Conservation (phyloP, 2,797 vertebrate species). For the Peromyscus attwateri region DNA sequence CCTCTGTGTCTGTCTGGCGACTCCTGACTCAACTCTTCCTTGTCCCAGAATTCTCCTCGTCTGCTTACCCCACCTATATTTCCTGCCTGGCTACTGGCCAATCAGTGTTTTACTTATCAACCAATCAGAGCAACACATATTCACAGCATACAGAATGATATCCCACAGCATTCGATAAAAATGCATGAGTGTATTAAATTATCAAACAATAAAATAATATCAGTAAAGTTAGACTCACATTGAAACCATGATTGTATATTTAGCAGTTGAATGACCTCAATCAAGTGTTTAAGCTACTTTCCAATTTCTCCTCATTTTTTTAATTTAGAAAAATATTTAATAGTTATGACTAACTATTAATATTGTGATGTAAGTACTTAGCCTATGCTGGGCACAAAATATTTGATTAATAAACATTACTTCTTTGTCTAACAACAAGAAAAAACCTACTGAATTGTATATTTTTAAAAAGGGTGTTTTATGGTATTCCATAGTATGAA, state of each 20-base stretch:
- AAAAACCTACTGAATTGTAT: neutral
- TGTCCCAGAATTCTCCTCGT: too few relatives aligned
- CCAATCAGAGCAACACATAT: too few relatives aligned
- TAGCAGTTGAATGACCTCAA: neutral
- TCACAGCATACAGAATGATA: too few relatives aligned
- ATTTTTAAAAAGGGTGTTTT: neutral
- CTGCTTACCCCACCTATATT: too few relatives aligned
- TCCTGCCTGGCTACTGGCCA: too few relatives aligned
- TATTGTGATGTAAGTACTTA: neutral
- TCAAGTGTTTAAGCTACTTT: neutral
- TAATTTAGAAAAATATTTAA: neutral
- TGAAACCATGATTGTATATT: neutral
- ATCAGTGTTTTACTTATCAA: too few relatives aligned
- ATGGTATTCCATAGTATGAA: neutral
- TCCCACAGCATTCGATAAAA: too few relatives aligned
- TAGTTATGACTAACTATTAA: neutral
- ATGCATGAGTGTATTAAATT: neutral
- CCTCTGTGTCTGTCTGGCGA: too few relatives aligned
- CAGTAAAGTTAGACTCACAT: neutral
- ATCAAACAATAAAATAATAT: neutral
- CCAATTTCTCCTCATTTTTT: neutral
- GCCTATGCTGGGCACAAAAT: neutral
- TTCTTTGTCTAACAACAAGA: neutral
- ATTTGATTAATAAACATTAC: neutral
- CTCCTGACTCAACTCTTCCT: too few relatives aligned